Base-by-base conservation (phyloP, 2,888 invertebrate species). In the Cataglyphis altisquamis region DNA sequence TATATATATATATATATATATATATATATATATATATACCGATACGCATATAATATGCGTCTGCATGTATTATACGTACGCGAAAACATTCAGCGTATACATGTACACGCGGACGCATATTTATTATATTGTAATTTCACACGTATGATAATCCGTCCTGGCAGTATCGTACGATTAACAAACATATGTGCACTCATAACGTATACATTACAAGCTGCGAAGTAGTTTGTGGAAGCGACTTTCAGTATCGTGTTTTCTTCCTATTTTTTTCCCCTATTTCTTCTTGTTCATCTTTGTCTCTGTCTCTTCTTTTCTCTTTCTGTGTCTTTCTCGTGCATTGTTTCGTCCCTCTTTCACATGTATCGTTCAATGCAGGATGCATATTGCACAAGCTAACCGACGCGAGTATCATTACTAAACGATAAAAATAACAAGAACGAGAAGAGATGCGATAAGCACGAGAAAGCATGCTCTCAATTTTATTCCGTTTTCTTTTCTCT, bases 91-190 rank as follows among this genome's bases (percentile, higher is more conserved):
- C 48, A 4, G 64, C 74, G 67, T 57, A 36, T 25, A 48, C 12
- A 70, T 63, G 66, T 57, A 73, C 64, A 52, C 84, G 74, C 80
- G 63, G 84, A 83, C 75, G 82, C 88, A 85, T 77, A 83, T 74
- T 83, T 84, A 91, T 91, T 84, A 85, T 89, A 87, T 90, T 89
- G 85, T 89, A 89, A 90, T 91, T 91, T 90, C 88, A 92, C 91
- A 92, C 91, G 88, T 91, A 85, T 92, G 90, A 88, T 90, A 88
- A 91, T 91, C 89, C 91, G 91, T 89, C 91, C 90, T 92, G 92
- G 92, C 90, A 91, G 90, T 80, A 80, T 88, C 90, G 90, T 89
- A 88, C 91, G 86, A 88, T 68, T 90, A 85, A 89, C 83, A 82
- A 84, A 84, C 67, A 83, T 74, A 83, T 68, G 83, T 83, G 84